Base-by-base conservation (phyloP, 2,113 vertebrate species). In the Notothenia coriiceps region DNA sequence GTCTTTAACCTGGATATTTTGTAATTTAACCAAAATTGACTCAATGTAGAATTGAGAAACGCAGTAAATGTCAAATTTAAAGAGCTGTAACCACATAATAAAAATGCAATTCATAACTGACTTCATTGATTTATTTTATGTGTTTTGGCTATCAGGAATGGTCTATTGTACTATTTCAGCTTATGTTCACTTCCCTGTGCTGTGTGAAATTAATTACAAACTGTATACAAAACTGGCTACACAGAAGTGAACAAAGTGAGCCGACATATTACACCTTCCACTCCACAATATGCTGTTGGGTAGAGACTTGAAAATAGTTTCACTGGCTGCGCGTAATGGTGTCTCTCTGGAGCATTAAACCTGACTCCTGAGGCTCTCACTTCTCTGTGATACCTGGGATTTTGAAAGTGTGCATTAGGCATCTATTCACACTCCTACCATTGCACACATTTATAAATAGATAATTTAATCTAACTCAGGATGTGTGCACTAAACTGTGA, bases 281-380 rank as follows among this genome's bases (percentile, higher is more conserved):
- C 51, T 18, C 20, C 3, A 20, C 5, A 6, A 55, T 44, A 18
- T 43, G 2, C n/a, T 51, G 20, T 47, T 25, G 15, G n/a, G 13
- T 8, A 55, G 7, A 70, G 22, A 17, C 29, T 40, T 68, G 49
- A 56, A 78, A 82, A 83, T 64, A 64, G 72, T 54, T 70, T 55
- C 0, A 66, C 62, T 15, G 18, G 40, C 61, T 59, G 14, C 70
- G 18, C 25, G 43, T 25, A 11, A 59, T 22, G 22, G 40, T 46
- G 8, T 69, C 25, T 33, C 56, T 15, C 33, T 1, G 5, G 56
- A 70, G 56, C 49, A 74, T 12, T 33, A 62, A 70, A 52, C 62
- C 62, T 70, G 29, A 43, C 15, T 49, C 29, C 35, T 49, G 72
- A 56, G 68, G 51, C 29, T 78, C 46, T 80, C 75, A 50, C 74